Evolutionary conservation across 2,888 invertebrate species (phyloP).

Genomic region (Candidula unifasciata): DNA sequence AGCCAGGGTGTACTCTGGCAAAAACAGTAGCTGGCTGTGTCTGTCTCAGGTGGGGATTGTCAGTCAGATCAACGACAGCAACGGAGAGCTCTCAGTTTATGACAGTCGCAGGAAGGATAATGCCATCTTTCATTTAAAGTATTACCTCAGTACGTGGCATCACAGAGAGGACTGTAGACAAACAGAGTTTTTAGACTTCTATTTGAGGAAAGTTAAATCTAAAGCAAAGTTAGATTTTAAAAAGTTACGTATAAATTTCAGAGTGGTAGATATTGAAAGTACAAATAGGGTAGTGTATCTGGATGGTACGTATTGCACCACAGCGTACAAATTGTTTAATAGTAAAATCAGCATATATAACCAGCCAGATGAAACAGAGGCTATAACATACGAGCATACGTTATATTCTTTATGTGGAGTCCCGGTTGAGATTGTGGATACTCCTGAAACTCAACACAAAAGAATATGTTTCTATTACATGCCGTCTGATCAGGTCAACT

Average conservation of each 20-base stretch:
- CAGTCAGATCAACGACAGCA: constrained; percentile 22
- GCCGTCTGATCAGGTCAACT: background rate
- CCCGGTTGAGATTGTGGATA: background rate
- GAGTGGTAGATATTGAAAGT: constrained; percentile 37
- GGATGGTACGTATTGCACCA: background rate
- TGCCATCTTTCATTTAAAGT: background rate
- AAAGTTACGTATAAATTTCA: background rate
- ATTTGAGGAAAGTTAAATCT: background rate
- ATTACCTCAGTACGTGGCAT: background rate
- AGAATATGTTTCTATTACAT: constrained; percentile 19
- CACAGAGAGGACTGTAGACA: constrained; percentile 3
- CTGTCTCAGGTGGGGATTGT: background rate
- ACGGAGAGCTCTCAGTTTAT: constrained; percentile 10
- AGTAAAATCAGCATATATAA: constrained; percentile 24
- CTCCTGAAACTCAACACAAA: background rate
- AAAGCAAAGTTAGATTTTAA: background rate
- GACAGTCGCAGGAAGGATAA: background rate
- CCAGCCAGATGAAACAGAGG: background rate
- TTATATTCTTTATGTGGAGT: constrained; percentile 16
- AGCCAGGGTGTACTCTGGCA: background rate
- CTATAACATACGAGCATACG: background rate
- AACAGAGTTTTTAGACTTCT: background rate
- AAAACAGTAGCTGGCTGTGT: constrained; percentile 18
- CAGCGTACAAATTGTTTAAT: constrained; percentile 11
- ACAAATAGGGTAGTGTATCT: background rate